These are phyloP conservation scores for Ctenosaura bakeri DNA, from an alignment of 2,797 vertebrate species.

Conservation along the genomic window DNA sequence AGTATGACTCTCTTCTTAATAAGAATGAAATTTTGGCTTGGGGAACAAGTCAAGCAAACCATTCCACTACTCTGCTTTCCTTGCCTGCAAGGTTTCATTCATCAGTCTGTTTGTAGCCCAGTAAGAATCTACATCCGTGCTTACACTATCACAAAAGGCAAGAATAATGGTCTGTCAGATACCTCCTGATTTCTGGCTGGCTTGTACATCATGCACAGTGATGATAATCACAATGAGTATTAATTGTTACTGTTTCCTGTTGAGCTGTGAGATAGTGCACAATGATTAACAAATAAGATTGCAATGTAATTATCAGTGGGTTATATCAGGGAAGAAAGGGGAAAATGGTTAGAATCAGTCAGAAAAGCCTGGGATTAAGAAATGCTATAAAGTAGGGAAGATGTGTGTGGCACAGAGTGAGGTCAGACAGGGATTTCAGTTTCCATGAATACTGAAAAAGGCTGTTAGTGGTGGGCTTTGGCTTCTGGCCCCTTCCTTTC, in stretches of 20 bases:
- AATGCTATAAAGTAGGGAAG: too few relatives aligned
- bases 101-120: background rate
- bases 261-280: background rate
- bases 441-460: too few relatives aligned
- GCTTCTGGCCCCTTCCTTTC: too few relatives aligned
- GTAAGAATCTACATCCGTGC: background rate
- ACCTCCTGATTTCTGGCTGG: background rate
- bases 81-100: background rate
- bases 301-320: conserved; percentile 1
- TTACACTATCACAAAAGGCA: background rate
- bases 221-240: background rate
- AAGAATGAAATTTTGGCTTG: background rate
- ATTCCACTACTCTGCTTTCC: background rate
- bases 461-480: too few relatives aligned
- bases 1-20: background rate
- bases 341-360: background rate
- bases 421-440: too few relatives aligned
- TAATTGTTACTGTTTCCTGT: background rate
- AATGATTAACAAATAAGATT: background rate
- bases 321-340: too few relatives aligned
- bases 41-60: too few relatives aligned
- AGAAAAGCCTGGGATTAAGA: background rate
- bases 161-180: background rate
- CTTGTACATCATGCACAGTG: background rate
- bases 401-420: too few relatives aligned